Conservation (phyloP, 2,113 vertebrate genomes). For the Tachysurus vachellii region DNA sequence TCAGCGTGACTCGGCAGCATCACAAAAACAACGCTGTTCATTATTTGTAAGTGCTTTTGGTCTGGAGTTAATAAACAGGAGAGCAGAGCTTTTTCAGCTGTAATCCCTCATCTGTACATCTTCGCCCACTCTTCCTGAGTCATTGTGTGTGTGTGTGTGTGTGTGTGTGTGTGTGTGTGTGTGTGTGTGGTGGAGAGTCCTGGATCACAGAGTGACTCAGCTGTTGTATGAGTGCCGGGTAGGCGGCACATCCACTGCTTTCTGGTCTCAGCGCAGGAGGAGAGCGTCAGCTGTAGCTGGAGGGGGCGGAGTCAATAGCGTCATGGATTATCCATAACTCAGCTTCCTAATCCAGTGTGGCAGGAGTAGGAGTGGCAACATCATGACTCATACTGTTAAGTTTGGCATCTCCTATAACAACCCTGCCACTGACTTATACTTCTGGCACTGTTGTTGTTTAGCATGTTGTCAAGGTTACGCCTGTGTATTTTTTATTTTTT, state of each 20-base stretch:
- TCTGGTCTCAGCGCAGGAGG: slow-evolving; percentile 11
- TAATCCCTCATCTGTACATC: slow-evolving; percentile 27
- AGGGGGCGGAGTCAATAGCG: not conserved
- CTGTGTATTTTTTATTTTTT: not conserved
- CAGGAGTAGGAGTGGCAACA: not conserved
- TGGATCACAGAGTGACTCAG: slow-evolving; percentile 45
- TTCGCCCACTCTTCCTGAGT: slow-evolving; percentile 37
- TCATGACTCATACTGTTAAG: slow-evolving; percentile 39
- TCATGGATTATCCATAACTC: not conserved
- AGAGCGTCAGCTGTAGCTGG: slow-evolving; percentile 19
- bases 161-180: slow-evolving; percentile 22
- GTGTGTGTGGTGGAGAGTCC: slow-evolving; percentile 15
- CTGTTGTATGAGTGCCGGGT: slow-evolving; percentile 40
- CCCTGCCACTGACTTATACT: slow-evolving; percentile 10
- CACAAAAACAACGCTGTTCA: not conserved
- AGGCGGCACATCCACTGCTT: slow-evolving; percentile 15
- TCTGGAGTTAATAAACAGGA: slow-evolving; percentile 23
- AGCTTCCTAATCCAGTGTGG: not conserved
- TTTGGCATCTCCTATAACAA: slow-evolving; percentile 32
- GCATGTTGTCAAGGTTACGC: slow-evolving; percentile 7
- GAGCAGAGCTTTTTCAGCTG: slow-evolving; percentile 6
- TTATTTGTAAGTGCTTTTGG: slow-evolving; percentile 21
- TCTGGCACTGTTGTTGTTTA: not conserved
- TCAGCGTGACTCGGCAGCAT: slow-evolving; percentile 22
- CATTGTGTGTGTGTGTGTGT: slow-evolving; percentile 24